Evolutionary conservation across 2,113 vertebrate genomes (phyloP), one percentile per base, ranked within the genome.

Genomic region (Dicerorhinus sumatrensis): DNA sequence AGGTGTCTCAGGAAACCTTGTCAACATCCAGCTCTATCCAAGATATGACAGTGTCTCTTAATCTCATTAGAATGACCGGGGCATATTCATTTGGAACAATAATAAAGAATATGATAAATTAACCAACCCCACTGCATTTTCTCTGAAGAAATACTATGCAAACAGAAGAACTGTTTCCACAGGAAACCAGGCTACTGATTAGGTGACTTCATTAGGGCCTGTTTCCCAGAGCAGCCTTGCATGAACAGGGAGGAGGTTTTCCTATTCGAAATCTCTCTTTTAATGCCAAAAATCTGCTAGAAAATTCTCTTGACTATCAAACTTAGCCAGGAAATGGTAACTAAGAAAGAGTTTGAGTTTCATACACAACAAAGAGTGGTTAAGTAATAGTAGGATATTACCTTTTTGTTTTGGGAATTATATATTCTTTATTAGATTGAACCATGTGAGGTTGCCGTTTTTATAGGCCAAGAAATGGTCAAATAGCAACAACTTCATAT

Each of bases 261-360:
- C 29, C n/a, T 83, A 67, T 67, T 79, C 96, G 33, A 69, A 88
- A 89, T 70, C 76, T 81, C 29, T 33, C 56, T 75, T 97, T 94
- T 75, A 86, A 93, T 87, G 48, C 27, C 39, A 91, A 92, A 80
- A 89, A 79, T 81, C 54, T 83, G 62, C 51, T 91, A 31, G 81
- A 48, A 80, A 91, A 80, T 86, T 82, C 6, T 89, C 75, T 89
- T 91, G 92, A 94, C 97, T 93, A n/a, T 96, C 67, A 97, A 93
- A 93, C 48, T 58, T 91, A 83, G 18, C 36, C 46, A 67, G 36
- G 33, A 85, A 91, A 93, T 89, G 60, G 81, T 81, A 94, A 63
- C 63, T 76, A 75, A 89, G 56, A 58, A 29, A 77, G 20, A 80
- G 23, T 75, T 58, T 95, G 65, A 85, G 58, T 83, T 97, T 95